Evolutionary conservation across 2,888 invertebrate species (phyloP).

Genomic region (Teleiodes luculella): DNA sequence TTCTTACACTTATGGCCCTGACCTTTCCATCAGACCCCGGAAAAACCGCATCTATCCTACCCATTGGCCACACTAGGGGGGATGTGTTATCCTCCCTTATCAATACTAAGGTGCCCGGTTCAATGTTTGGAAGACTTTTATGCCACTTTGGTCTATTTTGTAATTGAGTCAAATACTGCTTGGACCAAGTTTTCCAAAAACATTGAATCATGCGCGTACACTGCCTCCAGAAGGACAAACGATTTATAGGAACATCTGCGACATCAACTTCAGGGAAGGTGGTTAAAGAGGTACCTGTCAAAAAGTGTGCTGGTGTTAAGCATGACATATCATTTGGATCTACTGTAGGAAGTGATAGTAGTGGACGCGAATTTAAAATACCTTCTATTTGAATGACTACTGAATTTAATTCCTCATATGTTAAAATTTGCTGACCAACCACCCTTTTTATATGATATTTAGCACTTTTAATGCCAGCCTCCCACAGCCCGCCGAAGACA

Average conservation of each 20-base stretch:
- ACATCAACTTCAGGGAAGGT: conserved; percentile 19
- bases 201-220: conserved; percentile 14
- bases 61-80: conserved; percentile 18
- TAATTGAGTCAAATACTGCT: conserved; percentile 16
- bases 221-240: conserved; percentile 9
- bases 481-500: too few relatives aligned
- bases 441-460: too few relatives aligned
- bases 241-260: background rate
- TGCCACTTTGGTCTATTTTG: conserved; percentile 16
- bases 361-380: conserved; percentile 26
- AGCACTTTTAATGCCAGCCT: too few relatives aligned
- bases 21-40: conserved; percentile 18
- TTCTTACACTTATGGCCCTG: conserved; percentile 1
- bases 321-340: conserved; percentile 18
- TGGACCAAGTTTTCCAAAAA: conserved; percentile 17
- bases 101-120: conserved; percentile 15
- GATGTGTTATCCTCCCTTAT: conserved; percentile 13
- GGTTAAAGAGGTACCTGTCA: conserved; percentile 30
- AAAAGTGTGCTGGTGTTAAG: conserved; percentile 37
- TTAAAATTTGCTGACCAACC: conserved; percentile 12
- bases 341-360: conserved; percentile 13
- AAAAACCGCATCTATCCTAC: conserved; percentile 13
- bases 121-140: conserved; percentile 11
- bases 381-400: conserved; percentile 25
- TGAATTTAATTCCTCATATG: conserved; percentile 20